Conservation (phyloP, 2,113 vertebrate species). For the Myrmecobius fasciatus region DNA sequence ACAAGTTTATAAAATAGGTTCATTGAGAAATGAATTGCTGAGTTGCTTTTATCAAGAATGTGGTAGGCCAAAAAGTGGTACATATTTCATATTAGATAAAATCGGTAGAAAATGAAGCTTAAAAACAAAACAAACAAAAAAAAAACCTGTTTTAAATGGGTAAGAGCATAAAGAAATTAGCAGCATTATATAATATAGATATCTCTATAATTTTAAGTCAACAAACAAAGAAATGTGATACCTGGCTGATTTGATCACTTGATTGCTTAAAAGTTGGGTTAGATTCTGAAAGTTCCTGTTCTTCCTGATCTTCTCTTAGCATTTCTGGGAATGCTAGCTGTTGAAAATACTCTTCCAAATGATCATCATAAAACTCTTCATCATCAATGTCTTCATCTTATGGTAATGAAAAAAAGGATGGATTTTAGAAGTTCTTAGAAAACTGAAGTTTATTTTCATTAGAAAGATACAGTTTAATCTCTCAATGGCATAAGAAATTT, state of each 20-base stretch:
- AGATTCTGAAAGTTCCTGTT: constrained; percentile 85
- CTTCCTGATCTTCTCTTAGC: constrained; percentile 85
- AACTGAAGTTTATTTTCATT: constrained; percentile 19
- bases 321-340: constrained; percentile 90
- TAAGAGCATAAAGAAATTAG: constrained; percentile 21
- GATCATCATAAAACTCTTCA: constrained; percentile 91
- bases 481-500: not conserved
- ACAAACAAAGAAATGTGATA: constrained; percentile 38
- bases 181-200: constrained; percentile 3
- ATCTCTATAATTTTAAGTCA: constrained; percentile 46
- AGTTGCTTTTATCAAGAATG: not conserved
- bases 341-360: constrained; percentile 93
- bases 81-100: constrained; percentile 18
- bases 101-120: not conserved
- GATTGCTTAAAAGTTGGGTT: constrained; percentile 77
- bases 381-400: constrained; percentile 92
- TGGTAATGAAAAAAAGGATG: constrained; percentile 48
- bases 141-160: constrained; percentile 17
- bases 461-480: not conserved
- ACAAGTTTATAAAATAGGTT: not conserved
- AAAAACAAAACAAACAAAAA: not conserved
- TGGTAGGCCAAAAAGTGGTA: not conserved
- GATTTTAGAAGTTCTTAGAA: constrained; percentile 21
- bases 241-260: constrained; percentile 61
- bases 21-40: not conserved